These are phyloP conservation scores for Chaetogeoica ovagalla DNA, from an alignment of 2,888 invertebrate species.

Conservation along the genomic window DNA sequence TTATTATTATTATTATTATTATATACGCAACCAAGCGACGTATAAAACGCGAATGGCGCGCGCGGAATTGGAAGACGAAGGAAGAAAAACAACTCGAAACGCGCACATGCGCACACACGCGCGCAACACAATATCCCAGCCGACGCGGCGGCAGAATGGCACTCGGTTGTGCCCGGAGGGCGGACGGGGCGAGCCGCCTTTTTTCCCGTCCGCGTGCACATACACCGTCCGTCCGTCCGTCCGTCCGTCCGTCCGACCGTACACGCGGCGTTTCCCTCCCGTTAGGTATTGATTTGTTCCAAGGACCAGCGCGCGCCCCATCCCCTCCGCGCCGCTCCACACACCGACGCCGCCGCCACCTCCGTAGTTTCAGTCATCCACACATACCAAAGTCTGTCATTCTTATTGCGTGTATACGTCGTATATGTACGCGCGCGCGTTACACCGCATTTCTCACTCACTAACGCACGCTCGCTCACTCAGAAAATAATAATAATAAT, in stretches of 20 bases:
- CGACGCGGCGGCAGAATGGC: conserved; percentile 53
- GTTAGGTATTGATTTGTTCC: conserved; percentile 52
- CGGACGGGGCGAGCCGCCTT: conserved; percentile 49
- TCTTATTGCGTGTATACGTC: background rate
- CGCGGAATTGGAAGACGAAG: conserved; percentile 49
- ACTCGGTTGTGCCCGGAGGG: conserved; percentile 45
- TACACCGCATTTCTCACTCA: background rate
- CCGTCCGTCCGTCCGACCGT: background rate
- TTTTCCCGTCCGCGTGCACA: conserved; percentile 34
- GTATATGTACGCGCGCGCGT: background rate
- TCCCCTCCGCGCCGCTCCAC: conserved; percentile 39
- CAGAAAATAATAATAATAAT: background rate
- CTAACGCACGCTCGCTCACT: background rate
- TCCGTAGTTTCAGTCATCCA: conserved; percentile 46
- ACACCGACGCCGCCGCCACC: conserved; percentile 41
- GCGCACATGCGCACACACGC: background rate
- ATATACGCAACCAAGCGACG: background rate
- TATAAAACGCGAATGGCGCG: conserved; percentile 34
- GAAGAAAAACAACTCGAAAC: conserved; percentile 26
- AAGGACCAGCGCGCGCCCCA: conserved; percentile 51
- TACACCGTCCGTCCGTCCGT: too few species aligned
- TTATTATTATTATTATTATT: too few species aligned
- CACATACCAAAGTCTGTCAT: conserved; percentile 51
- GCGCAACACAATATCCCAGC: conserved; percentile 53
- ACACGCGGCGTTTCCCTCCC: conserved; percentile 37